A percentile compares a stretch with the other conserved stretches of the same genome.
These are phyloP conservation scores for Eulithis prunata DNA, from an alignment of 2,888 invertebrate genomes.

Conservation along the genomic window DNA sequence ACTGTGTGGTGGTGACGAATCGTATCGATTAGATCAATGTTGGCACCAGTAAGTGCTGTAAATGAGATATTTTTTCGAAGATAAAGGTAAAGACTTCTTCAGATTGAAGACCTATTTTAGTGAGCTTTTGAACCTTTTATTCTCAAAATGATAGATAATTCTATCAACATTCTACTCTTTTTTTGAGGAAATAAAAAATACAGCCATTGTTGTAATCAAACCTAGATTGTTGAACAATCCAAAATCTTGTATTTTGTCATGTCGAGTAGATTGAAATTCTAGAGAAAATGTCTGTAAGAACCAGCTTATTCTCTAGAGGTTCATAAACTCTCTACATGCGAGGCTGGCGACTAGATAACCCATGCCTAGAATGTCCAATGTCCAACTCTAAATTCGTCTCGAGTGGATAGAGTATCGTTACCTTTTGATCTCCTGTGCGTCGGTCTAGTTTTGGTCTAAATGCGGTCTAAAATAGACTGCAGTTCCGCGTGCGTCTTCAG, in stretches of 20 bases:
- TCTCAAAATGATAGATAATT: too few species aligned
- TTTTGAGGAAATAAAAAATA: too few species aligned
- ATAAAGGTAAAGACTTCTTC: constrained; percentile 20
- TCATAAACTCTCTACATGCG: not conserved
- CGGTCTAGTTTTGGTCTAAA: constrained; percentile 76
- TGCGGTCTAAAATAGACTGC: constrained; percentile 73
- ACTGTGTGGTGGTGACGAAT: constrained; percentile 48
- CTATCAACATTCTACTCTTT: too few species aligned
- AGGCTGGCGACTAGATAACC: constrained; percentile 1
- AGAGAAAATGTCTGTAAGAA: too few species aligned
- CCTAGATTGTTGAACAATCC: too few species aligned
- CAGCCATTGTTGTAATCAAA: too few species aligned
- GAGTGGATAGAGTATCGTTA: constrained; percentile 56
- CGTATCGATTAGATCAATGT: constrained; percentile 58
- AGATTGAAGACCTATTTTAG: too few species aligned
- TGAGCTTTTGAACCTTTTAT: too few species aligned
- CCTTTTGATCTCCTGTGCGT: constrained; percentile 77
- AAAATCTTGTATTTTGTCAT: too few species aligned
- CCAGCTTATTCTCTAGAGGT: not conserved
- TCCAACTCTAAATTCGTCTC: constrained; percentile 35
- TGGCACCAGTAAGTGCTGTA: constrained; percentile 50
- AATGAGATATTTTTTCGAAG: constrained; percentile 25
- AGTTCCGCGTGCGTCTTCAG: constrained; percentile 79
- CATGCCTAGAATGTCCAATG: constrained; percentile 14
- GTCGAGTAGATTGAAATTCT: too few species aligned